phyloP scores from a whole-genome alignment of 2,888 invertebrate species.

The Orthonevra nobilis region DNA sequence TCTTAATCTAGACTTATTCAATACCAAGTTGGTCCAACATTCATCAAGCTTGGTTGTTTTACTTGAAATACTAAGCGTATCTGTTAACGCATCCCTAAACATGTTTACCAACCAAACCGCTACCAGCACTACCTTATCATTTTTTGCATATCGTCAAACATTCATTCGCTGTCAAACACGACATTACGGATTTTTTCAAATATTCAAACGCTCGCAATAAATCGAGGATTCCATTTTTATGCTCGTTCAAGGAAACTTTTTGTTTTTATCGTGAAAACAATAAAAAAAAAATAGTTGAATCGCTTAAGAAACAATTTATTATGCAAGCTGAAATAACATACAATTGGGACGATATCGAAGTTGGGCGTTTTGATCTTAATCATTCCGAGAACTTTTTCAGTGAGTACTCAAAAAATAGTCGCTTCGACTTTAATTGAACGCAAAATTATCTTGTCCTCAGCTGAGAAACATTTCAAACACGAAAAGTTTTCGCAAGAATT shows the following conservation, averaged over 20 bases:
- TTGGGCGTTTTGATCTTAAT: constrained; percentile 74
- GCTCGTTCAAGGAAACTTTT: no score
- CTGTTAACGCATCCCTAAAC: constrained; percentile 10
- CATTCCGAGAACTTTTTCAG: constrained; percentile 77
- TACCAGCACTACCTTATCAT: constrained; percentile 24
- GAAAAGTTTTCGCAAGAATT: constrained; percentile 70
- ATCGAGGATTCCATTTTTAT: no score
- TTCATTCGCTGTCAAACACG: constrained; percentile 15
- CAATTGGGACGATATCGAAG: constrained; percentile 77
- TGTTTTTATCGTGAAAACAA: neutral
- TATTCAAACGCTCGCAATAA: constrained; percentile 44
- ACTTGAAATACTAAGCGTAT: no score
- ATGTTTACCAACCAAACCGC: no score
- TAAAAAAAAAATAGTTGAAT: neutral
- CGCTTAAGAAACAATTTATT: neutral
- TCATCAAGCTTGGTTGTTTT: no score
- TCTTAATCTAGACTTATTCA: no score
- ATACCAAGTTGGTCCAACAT: no score
- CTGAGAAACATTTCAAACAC: constrained; percentile 71
- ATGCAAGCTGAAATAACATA: constrained; percentile 66
- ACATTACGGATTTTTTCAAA: constrained; percentile 52
- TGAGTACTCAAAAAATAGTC: no score
- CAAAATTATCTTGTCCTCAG: constrained; percentile 39
- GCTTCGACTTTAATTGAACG: no score
- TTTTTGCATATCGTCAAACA: neutral